Evolutionary conservation across 2,888 invertebrate genomes (phyloP).

Genomic region (Thalpophila matura): DNA sequence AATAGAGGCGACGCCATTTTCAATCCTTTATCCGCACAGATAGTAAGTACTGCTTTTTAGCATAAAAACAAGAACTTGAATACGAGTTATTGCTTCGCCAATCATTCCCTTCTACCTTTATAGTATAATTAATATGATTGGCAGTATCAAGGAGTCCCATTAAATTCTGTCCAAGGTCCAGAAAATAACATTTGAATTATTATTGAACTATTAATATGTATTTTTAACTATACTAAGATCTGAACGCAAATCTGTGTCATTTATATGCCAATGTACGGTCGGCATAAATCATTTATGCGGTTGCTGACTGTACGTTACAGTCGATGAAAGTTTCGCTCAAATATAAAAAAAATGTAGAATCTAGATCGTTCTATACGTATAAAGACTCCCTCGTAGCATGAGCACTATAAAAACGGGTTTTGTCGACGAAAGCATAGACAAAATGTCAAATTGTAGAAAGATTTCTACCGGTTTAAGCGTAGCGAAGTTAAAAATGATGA

Average conservation of each 20-base stretch:
- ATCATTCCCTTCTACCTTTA: not conserved
- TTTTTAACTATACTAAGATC: constrained; percentile 13
- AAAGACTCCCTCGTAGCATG: no score
- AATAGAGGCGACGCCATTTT: no score
- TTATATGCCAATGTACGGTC: constrained; percentile 40
- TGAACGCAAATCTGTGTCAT: constrained; percentile 51
- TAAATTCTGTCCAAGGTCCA: constrained; percentile 61
- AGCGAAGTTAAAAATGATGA: no score
- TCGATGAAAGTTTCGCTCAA: constrained; percentile 42
- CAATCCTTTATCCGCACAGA: no score
- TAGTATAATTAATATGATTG: constrained; percentile 17
- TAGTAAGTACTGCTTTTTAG: no score
- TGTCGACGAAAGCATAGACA: no score
- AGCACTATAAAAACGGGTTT: no score
- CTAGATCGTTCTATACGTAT: no score
- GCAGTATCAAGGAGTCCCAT: constrained; percentile 33
- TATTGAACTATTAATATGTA: constrained; percentile 7
- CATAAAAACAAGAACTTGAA: no score
- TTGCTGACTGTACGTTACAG: constrained; percentile 16
- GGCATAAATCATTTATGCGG: not conserved
- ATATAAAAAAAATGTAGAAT: constrained; percentile 11
- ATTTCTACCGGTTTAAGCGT: no score
- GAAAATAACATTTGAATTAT: constrained; percentile 4
- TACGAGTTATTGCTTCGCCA: no score
- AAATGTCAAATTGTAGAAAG: no score